phyloP scores from a whole-genome alignment of 1,140 invertebrate species.

The Andrena cerasifolii region DNA sequence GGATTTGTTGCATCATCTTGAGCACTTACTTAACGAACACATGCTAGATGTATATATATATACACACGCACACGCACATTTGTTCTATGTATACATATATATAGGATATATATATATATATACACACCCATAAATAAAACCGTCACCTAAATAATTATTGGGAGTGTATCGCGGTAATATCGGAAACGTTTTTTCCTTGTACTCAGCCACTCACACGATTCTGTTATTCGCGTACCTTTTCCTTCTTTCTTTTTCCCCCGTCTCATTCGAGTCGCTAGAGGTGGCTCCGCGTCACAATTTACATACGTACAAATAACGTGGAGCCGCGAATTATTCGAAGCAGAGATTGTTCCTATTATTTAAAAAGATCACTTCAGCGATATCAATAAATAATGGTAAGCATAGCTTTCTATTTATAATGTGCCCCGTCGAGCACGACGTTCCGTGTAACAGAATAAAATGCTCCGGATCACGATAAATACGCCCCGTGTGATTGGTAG shows the following conservation, averaged over 20 bases:
- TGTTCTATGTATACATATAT: constrained; percentile 30
- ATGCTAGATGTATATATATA: constrained; percentile 61
- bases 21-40: constrained; percentile 56
- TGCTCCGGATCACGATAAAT: not conserved
- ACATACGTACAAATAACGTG: constrained; percentile 2
- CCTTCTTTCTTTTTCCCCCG: not conserved
- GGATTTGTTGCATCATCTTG: constrained; percentile 44
- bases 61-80: too few species aligned
- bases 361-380: constrained; percentile 25
- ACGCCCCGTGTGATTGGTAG: not conserved
- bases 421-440: not conserved
- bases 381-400: constrained; percentile 29
- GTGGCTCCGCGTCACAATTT: not conserved
- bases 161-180: constrained; percentile 39
- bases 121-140: constrained; percentile 66
- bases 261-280: not conserved
- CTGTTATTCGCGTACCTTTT: constrained; percentile 10
- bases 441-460: constrained; percentile 8
- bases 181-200: constrained; percentile 40
- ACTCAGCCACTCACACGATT: constrained; percentile 28
- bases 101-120: constrained; percentile 31
- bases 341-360: constrained; percentile 11
- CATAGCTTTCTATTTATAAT: constrained; percentile 12
- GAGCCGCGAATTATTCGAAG: constrained; percentile 28
- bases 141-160: constrained; percentile 68